Conservation (phyloP, 2,797 vertebrate species). For the Anableps anableps region DNA sequence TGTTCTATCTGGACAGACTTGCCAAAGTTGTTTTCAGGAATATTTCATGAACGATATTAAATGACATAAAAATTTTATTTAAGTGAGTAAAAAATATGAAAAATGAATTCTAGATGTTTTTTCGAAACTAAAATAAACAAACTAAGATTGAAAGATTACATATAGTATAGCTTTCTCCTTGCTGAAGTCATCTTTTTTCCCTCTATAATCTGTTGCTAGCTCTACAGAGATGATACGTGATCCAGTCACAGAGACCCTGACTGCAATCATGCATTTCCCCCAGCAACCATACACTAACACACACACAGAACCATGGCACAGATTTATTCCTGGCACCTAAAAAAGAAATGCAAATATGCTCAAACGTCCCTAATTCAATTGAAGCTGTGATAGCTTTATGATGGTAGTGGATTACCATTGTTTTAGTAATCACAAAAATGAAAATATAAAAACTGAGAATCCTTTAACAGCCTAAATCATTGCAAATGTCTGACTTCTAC, state of each 20-base stretch:
- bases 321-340: background rate
- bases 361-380: background rate
- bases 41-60: background rate
- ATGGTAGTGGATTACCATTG: background rate
- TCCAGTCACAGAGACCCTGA: background rate
- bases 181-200: background rate
- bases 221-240: slow-evolving; percentile 33
- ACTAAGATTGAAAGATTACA: background rate
- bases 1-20: background rate
- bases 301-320: background rate
- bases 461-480: slow-evolving; percentile 3
- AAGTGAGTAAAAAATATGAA: background rate
- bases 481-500: slow-evolving; percentile 15
- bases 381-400: background rate
- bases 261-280: slow-evolving; percentile 24
- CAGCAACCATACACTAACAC: slow-evolving; percentile 33
- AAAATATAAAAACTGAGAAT: background rate
- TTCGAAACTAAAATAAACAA: background rate
- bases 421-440: background rate
- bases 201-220: slow-evolving; percentile 27
- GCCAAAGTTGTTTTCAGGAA: background rate
- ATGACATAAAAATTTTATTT: background rate
- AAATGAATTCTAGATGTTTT: background rate
- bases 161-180: background rate
- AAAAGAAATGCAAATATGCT: background rate